Evolutionary conservation across 2,113 vertebrate genomes (phyloP), one percentile per base, ranked within the genome.

Genomic region (Myotis davidii): DNA sequence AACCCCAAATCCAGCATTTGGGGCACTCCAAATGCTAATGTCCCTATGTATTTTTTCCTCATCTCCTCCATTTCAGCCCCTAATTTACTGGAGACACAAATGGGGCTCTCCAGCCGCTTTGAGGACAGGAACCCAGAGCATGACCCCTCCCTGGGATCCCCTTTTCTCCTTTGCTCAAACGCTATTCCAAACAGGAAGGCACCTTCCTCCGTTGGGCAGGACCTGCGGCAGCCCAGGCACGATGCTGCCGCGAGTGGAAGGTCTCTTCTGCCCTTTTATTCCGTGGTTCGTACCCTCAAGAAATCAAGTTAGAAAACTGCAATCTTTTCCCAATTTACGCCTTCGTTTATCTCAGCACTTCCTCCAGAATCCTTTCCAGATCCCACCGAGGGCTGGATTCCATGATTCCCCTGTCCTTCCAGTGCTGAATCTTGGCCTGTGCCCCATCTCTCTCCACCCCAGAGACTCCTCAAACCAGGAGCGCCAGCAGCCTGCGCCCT

Each of bases 231-330:
- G 25, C 48, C 11, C 14, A 18, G 64, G 25, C 27, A 59, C 12
- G 1, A 5, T 0, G 69, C 34, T 7, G 45, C 23, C 1, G 6
- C 1, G 3, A 77, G 59, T 14, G 42, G 79, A 85, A 61, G 54
- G 78, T 37, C 34, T 67, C 73, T 86, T 17, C 27, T 42, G 69
- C 37, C 79, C 34, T 16, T 79, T 48, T 14, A 72, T 73, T 34
- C 45, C 70, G 9, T 12, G 23, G 32, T 42, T 74, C 25, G 0
- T 18, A 78, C 54, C 78, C 27, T n/a, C 2, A 5, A 77, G 23
- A 86, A 94, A 54, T 45, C 52, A 78, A 97, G 70, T 93, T 94
- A 56, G 79, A 92, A 96, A 96, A 95, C 91, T 85, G 64, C 64
- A 23, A 21, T 39, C 32, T 65, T 56, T 20, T 6, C 0, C 34